phyloP scores from a whole-genome alignment of 2,888 invertebrate genomes.

The Nemurella pictetii region DNA sequence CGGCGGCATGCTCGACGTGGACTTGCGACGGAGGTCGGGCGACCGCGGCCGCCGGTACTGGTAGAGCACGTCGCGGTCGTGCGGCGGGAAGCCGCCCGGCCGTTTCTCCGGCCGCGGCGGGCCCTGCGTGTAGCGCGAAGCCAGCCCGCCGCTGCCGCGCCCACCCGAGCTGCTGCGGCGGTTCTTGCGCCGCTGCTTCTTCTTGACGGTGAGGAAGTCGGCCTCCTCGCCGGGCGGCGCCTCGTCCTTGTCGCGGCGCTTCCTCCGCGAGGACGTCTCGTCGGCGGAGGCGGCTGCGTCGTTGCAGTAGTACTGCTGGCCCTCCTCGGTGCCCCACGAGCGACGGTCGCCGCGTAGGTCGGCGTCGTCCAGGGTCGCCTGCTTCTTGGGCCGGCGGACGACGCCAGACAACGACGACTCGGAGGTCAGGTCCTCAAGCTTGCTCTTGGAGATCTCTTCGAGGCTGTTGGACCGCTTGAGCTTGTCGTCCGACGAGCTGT shows the following conservation, averaged over 20 bases:
- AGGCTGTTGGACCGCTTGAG: constrained; percentile 75
- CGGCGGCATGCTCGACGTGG: constrained; percentile 78
- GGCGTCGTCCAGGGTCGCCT: constrained; percentile 48
- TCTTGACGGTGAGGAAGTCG: constrained; percentile 82
- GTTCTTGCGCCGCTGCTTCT: constrained; percentile 78
- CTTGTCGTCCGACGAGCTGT: constrained; percentile 51
- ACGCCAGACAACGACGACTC: constrained; percentile 10
- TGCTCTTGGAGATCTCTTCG: constrained; percentile 78
- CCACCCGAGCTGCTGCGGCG: constrained; percentile 59
- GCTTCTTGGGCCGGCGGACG: constrained; percentile 44
- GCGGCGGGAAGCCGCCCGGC: constrained; percentile 43
- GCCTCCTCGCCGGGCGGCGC: constrained; percentile 43
- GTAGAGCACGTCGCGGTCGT: constrained; percentile 37
- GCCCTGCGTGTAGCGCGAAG: constrained; percentile 26
- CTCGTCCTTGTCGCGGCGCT: constrained; percentile 18
- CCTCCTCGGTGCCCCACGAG: constrained; percentile 70
- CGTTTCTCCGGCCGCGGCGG: constrained; percentile 31
- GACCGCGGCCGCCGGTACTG: constrained; percentile 46
- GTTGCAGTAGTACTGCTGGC: constrained; percentile 56
- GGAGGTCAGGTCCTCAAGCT: constrained; percentile 68
- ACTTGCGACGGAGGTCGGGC: constrained; percentile 59
- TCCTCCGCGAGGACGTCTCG: constrained; percentile 56
- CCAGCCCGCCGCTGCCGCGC: constrained; percentile 41
- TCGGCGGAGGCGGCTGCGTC: constrained; percentile 47
- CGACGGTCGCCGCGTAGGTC: constrained; percentile 56